These are phyloP conservation scores for Epirrita christyi DNA, from an alignment of 2,888 invertebrate genomes.

Conservation along the genomic window DNA sequence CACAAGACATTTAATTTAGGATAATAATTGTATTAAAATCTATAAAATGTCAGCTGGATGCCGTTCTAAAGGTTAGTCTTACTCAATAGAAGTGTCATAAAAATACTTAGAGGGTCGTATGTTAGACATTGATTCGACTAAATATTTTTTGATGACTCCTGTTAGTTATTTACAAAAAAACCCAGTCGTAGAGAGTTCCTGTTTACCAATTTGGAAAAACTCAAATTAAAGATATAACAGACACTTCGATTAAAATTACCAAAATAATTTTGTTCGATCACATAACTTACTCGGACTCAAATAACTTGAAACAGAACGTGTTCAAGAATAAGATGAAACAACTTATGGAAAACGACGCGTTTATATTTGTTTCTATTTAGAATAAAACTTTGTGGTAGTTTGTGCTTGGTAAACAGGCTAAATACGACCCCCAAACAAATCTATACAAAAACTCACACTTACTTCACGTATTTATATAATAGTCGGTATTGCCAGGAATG, in stretches of 20 bases:
- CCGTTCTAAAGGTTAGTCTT: constrained; percentile 33
- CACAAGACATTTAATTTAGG: constrained; percentile 1
- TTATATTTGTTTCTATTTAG: too few relatives aligned
- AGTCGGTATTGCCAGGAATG: constrained; percentile 6
- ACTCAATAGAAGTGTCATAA: constrained; percentile 19
- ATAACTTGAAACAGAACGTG: too few relatives aligned
- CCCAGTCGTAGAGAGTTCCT: constrained; percentile 12
- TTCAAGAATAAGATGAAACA: too few relatives aligned
- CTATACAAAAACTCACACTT: constrained; percentile 26
- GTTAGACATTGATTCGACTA: constrained; percentile 7
- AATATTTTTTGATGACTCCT: constrained; percentile 18
- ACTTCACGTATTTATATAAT: constrained; percentile 22
- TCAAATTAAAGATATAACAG: too few relatives aligned
- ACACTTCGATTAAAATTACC: too few relatives aligned
- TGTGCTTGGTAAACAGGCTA: constrained; percentile 8
- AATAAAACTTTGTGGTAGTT: background rate
- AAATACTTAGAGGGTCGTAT: constrained; percentile 21
- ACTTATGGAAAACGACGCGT: background rate
- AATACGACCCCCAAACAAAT: constrained; percentile 17
- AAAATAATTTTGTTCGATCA: too few relatives aligned
- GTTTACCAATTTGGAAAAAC: constrained; percentile 6
- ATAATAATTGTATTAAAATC: constrained; percentile 18
- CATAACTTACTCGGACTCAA: too few relatives aligned
- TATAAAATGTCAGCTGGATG: constrained; percentile 33
- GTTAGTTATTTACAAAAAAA: constrained; percentile 29